phyloP scores from a whole-genome alignment of 2,888 invertebrate species.

The Vesta saturnalis region DNA sequence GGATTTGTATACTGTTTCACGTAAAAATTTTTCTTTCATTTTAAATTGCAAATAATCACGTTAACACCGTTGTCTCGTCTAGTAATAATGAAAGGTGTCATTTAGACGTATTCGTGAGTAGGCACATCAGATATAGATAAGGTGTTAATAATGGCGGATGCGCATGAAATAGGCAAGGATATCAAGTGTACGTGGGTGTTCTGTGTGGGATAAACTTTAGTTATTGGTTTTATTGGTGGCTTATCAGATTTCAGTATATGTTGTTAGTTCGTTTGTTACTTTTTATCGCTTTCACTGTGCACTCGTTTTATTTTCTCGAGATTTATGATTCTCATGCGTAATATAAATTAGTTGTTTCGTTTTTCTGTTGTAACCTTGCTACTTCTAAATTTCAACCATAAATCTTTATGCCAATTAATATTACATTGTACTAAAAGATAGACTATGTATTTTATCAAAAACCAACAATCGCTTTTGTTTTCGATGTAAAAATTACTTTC shows the following conservation, averaged over 20 bases:
- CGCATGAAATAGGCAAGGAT: conserved; percentile 38
- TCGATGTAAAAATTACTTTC: background rate
- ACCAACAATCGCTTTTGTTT: background rate
- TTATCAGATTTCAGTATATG: conserved; percentile 40
- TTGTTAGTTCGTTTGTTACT: conserved; percentile 37
- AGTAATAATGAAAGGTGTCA: conserved; percentile 34
- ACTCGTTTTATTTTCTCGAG: conserved; percentile 35
- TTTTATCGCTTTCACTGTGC: conserved; percentile 33
- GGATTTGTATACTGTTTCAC: conserved; percentile 10
- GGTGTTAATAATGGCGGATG: conserved; percentile 42
- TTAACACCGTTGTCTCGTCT: conserved; percentile 23
- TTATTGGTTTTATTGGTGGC: conserved; percentile 42
- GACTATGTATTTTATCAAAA: conserved; percentile 9
- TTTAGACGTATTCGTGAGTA: conserved; percentile 36
- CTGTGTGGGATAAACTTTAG: conserved; percentile 40
- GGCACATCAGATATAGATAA: conserved; percentile 40
- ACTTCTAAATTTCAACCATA: conserved; percentile 14
- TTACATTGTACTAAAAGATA: conserved; percentile 12
- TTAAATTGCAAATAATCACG: conserved; percentile 35
- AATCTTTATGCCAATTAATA: conserved; percentile 13
- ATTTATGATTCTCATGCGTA: conserved; percentile 30
- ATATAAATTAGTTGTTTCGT: conserved; percentile 34
- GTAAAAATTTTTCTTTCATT: conserved; percentile 13
- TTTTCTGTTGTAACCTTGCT: conserved; percentile 10
- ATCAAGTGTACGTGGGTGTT: conserved; percentile 33